Evolutionary conservation across 2,113 vertebrate species (phyloP).

Genomic region (Pseudolaguvia tuberculata): DNA sequence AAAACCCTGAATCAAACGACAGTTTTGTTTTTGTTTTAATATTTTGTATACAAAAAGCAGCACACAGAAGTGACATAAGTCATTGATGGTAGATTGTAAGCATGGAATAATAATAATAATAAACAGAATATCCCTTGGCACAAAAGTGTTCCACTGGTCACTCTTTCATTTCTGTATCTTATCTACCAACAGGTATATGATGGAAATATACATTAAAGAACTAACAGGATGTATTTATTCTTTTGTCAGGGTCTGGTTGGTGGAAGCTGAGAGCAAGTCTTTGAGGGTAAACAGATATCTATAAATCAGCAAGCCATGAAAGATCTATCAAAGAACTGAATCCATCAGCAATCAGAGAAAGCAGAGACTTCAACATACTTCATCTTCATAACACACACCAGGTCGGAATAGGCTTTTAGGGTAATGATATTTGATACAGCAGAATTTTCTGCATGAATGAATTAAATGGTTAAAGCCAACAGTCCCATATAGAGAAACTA

Average conservation of each 20-base stretch:
- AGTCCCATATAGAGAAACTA: neutral
- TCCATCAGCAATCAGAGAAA: constrained; percentile 33
- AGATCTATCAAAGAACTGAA: no score
- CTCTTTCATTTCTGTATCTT: no score
- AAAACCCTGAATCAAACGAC: neutral
- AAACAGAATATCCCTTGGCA: constrained; percentile 19
- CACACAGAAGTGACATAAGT: neutral
- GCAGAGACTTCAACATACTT: constrained; percentile 1
- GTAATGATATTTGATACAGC: neutral
- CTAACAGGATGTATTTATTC: constrained; percentile 28
- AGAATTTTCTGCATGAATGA: neutral
- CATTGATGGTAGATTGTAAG: no score
- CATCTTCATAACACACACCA: constrained; percentile 1
- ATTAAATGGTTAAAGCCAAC: neutral
- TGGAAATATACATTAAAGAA: neutral
- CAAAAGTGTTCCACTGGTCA: no score
- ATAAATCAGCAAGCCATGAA: constrained; percentile 22
- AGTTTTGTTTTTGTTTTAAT: neutral
- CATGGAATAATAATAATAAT: no score
- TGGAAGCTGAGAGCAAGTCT: constrained; percentile 14
- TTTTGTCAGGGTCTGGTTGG: constrained; percentile 17
- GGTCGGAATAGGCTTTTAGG: constrained; percentile 24
- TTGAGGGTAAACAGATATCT: constrained; percentile 17
- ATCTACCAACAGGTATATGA: neutral
- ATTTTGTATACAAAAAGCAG: neutral